A percentile compares a stretch with the other conserved stretches of the same genome.
Conservation (phyloP, 2,113 vertebrate species). For the Pedetes capensis region DNA sequence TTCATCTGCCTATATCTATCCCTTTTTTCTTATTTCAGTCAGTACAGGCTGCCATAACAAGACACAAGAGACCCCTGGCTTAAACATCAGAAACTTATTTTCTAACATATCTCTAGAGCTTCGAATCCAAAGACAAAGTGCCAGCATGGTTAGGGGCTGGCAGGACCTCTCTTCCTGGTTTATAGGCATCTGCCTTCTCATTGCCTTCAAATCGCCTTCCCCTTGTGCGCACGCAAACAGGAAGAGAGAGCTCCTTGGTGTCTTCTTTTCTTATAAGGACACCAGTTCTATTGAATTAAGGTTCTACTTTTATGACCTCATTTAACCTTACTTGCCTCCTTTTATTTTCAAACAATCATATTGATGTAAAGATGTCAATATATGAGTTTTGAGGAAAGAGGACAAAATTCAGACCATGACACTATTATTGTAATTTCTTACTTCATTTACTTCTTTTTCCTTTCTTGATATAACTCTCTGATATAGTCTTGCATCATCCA, state of each 20-base stretch:
- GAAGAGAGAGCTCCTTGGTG: not conserved
- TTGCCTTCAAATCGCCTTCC: not conserved
- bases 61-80: not conserved
- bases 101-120: not conserved
- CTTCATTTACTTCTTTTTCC: not conserved
- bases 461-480: not conserved
- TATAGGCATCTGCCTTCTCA: not conserved
- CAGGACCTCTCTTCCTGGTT: no score
- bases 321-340: no score
- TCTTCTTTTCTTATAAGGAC: not conserved
- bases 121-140: not conserved
- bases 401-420: not conserved
- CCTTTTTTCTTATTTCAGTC: not conserved
- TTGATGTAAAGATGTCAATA: not conserved
- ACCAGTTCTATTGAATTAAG: not conserved
- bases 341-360: not conserved
- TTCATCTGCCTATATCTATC: not conserved
- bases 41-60: no score
- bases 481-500: not conserved
- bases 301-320: not conserved
- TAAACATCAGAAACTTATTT: no score
- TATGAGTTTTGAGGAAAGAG: rapidly evolving
- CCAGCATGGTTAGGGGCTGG: not conserved
- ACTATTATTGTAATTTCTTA: not conserved
- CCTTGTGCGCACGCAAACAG: not conserved